Percentiles rank a stretch among this genome's conserved stretches.
Conservation (phyloP, 1,140 invertebrate species). For the Temnothorax nylanderi region DNA sequence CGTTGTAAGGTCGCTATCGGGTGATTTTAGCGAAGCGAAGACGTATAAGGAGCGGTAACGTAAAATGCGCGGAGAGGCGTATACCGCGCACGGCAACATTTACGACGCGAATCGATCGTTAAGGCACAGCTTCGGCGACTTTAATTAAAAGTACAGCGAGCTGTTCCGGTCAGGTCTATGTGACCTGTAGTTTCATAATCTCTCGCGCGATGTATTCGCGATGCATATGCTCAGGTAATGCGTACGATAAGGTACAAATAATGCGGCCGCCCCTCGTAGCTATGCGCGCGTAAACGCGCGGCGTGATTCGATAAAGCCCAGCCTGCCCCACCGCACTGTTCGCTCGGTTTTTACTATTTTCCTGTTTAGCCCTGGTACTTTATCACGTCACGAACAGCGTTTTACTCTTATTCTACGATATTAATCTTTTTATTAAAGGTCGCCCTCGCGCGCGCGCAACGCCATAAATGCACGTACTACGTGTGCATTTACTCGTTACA, state of each 20-base stretch:
- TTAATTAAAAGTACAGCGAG: constrained; percentile 68
- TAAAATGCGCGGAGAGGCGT: constrained; percentile 32
- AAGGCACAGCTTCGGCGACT: constrained; percentile 31
- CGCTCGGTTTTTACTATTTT: constrained; percentile 47
- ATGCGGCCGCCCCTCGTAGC: constrained; percentile 13
- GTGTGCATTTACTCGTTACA: not conserved
- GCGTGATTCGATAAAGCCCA: constrained; percentile 44
- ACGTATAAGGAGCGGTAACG: not conserved
- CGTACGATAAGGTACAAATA: constrained; percentile 50
- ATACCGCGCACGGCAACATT: constrained; percentile 30
- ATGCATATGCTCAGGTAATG: constrained; percentile 16
- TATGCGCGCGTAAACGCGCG: constrained; percentile 12
- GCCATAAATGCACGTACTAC: constrained; percentile 9
- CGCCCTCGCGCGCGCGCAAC: not conserved
- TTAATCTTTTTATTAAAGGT: constrained; percentile 60
- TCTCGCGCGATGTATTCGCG: constrained; percentile 33
- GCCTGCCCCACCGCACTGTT: not conserved
- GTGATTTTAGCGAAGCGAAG: not conserved
- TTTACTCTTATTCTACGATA: constrained; percentile 59
- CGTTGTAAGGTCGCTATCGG: not conserved
- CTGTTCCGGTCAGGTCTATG: not conserved
- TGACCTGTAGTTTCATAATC: constrained; percentile 20
- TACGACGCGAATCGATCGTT: constrained; percentile 62
- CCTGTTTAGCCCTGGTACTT: constrained; percentile 38
- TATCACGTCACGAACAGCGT: constrained; percentile 49